Evolutionary conservation across 30 jellyfish, hydroid and myxozoan species (phyloP).

Genomic region (Aurelia aurita complex sp. Pacific): DNA sequence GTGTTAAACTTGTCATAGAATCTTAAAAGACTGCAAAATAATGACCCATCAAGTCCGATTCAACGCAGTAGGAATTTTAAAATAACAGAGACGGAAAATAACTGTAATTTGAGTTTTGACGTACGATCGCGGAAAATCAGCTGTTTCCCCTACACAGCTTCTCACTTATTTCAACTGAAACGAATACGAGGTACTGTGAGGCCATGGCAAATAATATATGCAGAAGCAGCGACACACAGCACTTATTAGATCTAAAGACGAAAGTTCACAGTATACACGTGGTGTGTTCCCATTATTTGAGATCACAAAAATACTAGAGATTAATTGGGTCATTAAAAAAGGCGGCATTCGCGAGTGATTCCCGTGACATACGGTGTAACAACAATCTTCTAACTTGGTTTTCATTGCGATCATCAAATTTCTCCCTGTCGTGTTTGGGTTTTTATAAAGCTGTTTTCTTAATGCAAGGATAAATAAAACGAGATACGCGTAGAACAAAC

Average conservation of each 20-base stretch:
- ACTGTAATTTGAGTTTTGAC: constrained; percentile 3
- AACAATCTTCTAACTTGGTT: constrained; percentile 1
- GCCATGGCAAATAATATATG: constrained; percentile 58
- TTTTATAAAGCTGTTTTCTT: constrained; percentile 20
- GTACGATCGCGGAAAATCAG: constrained; percentile 34
- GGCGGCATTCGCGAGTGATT: constrained; percentile 37
- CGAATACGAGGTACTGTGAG: constrained; percentile 59
- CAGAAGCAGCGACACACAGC: constrained; percentile 49
- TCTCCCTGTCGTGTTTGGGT: constrained; percentile 37
- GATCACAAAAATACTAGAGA: constrained; percentile 55
- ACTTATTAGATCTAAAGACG: constrained; percentile 22
- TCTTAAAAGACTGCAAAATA: constrained; percentile 3
- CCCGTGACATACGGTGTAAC: constrained; percentile 15
- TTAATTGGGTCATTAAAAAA: constrained; percentile 67
- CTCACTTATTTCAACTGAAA: constrained; percentile 36
- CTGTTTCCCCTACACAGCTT: constrained; percentile 56
- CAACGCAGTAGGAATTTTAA: constrained; percentile 8
- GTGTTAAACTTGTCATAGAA: neutral
- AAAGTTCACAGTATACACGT: constrained; percentile 60
- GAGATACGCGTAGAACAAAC: neutral
- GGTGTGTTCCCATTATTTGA: constrained; percentile 52
- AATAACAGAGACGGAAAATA: constrained; percentile 22
- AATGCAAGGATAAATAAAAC: neutral
- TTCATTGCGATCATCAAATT: constrained; percentile 10
- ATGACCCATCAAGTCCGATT: constrained; percentile 36